phyloP scores from a whole-genome alignment of 2,113 vertebrate species.

The Pterocles burchelli region DNA sequence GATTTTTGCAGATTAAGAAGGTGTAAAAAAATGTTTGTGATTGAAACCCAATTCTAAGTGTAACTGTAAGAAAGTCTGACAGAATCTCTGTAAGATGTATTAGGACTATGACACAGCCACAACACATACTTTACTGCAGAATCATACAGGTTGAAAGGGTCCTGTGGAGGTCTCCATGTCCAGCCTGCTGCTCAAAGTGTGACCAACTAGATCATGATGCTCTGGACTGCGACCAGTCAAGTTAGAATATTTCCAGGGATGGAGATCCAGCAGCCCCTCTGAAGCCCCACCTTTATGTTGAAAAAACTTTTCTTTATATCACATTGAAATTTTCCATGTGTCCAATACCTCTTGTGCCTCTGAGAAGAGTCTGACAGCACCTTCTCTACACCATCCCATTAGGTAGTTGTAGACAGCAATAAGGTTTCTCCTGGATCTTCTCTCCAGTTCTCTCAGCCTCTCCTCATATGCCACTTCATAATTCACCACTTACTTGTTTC shows the following conservation, averaged over 20 bases:
- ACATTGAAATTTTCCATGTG: rapidly evolving
- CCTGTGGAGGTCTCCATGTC: not conserved
- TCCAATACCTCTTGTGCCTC: not conserved
- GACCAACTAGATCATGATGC: not conserved
- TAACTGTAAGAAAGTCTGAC: not conserved
- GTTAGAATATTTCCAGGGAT: not conserved
- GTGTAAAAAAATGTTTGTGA: not conserved
- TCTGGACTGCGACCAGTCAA: not conserved
- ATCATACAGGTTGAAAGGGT: not conserved
- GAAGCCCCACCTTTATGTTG: not conserved
- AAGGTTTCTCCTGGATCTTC: not conserved
- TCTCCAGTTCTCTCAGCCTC: not conserved
- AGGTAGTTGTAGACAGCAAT: not conserved
- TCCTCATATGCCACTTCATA: not conserved
- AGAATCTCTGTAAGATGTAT: not conserved
- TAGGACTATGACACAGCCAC: not conserved
- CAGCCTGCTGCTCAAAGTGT: not conserved
- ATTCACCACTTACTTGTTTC: not conserved
- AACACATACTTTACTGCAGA: not conserved
- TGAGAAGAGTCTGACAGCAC: not conserved
- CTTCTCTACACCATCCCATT: not conserved
- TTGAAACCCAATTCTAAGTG: not conserved
- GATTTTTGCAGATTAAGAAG: not conserved
- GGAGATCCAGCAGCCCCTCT: not conserved
- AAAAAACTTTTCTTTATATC: not conserved